Conservation (phyloP, 2,797 vertebrate genomes). For the Mus caroli region DNA sequence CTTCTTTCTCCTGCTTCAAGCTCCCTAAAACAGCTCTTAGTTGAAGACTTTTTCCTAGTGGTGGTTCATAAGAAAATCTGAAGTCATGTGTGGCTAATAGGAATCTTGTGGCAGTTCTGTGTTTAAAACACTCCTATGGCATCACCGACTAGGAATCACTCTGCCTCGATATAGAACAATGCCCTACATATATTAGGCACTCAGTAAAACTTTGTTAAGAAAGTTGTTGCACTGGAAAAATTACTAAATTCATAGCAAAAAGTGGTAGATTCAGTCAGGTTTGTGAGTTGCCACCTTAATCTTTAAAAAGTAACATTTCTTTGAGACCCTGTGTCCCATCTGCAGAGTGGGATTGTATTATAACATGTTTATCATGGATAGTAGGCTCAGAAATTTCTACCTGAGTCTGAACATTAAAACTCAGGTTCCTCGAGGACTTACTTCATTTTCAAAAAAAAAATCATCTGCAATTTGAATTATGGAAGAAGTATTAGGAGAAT, state of each 20-base stretch:
- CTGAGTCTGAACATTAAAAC: slow-evolving; percentile 56
- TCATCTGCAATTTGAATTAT: slow-evolving; percentile 78
- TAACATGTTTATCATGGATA: not conserved
- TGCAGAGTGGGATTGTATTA: not conserved
- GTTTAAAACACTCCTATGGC: not conserved
- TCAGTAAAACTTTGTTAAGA: not conserved
- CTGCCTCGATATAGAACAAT: not conserved
- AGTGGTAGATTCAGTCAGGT: not conserved
- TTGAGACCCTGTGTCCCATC: not conserved
- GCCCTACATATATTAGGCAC: not conserved
- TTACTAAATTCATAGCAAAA: not conserved
- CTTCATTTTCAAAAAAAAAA: slow-evolving; percentile 35
- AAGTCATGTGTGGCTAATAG: not conserved
- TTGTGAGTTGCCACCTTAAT: not conserved
- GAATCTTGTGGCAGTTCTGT: not conserved
- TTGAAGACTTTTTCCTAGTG: not conserved
- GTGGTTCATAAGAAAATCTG: not conserved
- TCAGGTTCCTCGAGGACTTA: slow-evolving; percentile 59
- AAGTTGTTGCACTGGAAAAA: not conserved
- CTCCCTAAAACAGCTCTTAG: not conserved
- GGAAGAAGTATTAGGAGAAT: slow-evolving; percentile 74
- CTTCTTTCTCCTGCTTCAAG: not conserved
- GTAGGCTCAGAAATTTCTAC: slow-evolving; percentile 66
- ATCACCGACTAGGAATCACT: not conserved
- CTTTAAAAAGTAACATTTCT: not conserved